Evolutionary conservation across 2,888 invertebrate genomes (phyloP), one percentile per base, ranked within the genome.

Genomic region (Brenthis ino): DNA sequence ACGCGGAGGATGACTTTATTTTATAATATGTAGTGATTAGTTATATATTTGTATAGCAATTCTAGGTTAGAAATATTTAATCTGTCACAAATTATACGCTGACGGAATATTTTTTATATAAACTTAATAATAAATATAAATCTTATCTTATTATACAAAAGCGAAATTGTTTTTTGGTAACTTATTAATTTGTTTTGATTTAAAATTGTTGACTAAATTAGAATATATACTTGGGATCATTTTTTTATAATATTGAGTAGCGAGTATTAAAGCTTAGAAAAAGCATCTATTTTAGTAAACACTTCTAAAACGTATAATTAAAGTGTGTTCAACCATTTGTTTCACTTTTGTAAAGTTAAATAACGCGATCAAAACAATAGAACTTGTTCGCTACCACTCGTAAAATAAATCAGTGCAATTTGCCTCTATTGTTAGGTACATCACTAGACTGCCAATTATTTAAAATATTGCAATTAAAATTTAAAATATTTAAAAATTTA

Each of bases 341-440:
- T 56, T 51, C 20, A 56, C 61, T 24, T 43, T n/a, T 50, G 12
- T 43, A 6, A 54, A 53, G 12, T 24, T 48, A n/a, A 16, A 43
- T 43, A 56, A 50, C 14, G 53, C 12, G 33, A 56, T 50, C 37
- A 48, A 51, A 11, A 43, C 61, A 67, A 61, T 55, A 43, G 61
- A 53, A 12, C 33, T 33, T 24, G 28, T 47, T 16, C 37, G 33
- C 47, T 48, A 61, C 37, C 67, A 55, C 60, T 69, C 54, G 63
- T 51, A 56, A 61, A 69, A 65, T 72, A 56, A 53, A 63, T 54
- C 57, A 64, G 56, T 70, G 71, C 71, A 71, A 72, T 68, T 72
- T 64, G 78, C 66, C 64, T 65, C 71, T 75, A 79, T 74, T 77
- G 75, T 77, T 43, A 43, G 20, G 20, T 20, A 20, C 11, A 6